Base-by-base conservation (phyloP, 2,888 invertebrate genomes). In the Spilarctia lutea region DNA sequence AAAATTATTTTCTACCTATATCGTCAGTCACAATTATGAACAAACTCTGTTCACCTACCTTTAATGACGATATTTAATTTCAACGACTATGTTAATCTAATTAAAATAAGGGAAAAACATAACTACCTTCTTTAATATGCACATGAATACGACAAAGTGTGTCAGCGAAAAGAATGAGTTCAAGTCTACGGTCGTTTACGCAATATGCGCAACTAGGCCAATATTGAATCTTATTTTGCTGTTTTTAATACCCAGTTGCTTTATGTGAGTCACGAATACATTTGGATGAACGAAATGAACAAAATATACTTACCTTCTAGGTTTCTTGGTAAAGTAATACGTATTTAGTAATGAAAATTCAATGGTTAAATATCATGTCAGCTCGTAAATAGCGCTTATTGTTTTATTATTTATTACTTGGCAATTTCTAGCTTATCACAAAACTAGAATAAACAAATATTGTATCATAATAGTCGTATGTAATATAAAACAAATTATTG, bases 141-240 rank as follows among this genome's bases (percentile, higher is more conserved):
- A 27, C 11, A 8, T 56, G 27, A 30, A 60, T 60, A 63, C 18
- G 77, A 71, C 72, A 82, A 90, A 89, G 89, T 89, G 80, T 91
- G 91, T 89, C 91, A 90, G 87, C 87, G 83, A 85, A 88, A 88
- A 90, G 84, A 94, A 90, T 91, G 91, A 93, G 94, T 94, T 94
- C 94, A 95, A 94, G 94, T 94, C 89, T 94, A 94, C 93, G 93
- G 92, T 82, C 92, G 91, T 93, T 93, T 93, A 93, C 93, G 93
- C 94, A 94, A 94, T 89, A 81, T 88, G 92, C 90, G 86, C 91
- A 93, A 91, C 91, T 94, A 91, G 94, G 93, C 87, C 93, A 92
- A 89, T 90, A 92, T 89, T 91, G 91, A 90, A 91, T 90, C 89
- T 90, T 83, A 87, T 89, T 89, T 86, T 82, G 85, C 84, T 75